phyloP scores from a whole-genome alignment of 1,140 invertebrate genomes.

The Himalopsyche phryganea region DNA sequence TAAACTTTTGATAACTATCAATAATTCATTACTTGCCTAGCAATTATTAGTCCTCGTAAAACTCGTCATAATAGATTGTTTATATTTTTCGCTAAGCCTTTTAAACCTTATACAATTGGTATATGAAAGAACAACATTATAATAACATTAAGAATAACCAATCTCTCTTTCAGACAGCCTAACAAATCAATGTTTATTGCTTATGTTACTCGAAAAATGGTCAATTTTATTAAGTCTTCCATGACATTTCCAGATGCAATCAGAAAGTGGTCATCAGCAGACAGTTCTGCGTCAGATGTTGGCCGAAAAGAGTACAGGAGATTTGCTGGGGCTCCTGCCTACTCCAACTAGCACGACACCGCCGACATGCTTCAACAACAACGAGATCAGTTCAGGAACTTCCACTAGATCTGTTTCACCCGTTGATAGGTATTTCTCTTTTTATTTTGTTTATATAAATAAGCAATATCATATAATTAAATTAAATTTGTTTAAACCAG shows the following conservation, averaged over 20 bases:
- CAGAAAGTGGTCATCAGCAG: conserved; percentile 30
- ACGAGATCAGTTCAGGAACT: conserved; percentile 42
- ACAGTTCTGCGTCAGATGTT: conserved; percentile 30
- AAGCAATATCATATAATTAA: not conserved
- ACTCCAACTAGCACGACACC: conserved; percentile 5
- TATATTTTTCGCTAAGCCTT: too few species aligned
- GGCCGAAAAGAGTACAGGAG: conserved; percentile 21
- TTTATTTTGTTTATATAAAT: not conserved
- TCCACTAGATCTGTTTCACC: conserved; percentile 50
- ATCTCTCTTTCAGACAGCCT: too few species aligned
- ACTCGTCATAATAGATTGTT: too few species aligned
- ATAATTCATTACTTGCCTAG: too few species aligned
- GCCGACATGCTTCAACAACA: conserved; percentile 27
- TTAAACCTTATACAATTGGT: too few species aligned
- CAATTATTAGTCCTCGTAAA: too few species aligned
- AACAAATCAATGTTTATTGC: too few species aligned
- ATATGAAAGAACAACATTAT: too few species aligned
- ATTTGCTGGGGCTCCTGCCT: conserved; percentile 21
- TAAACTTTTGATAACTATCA: too few species aligned
- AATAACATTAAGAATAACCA: too few species aligned
- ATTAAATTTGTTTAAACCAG: not conserved
- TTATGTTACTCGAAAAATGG: too few species aligned
- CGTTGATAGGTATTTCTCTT: conserved; percentile 37
- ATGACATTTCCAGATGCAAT: conserved; percentile 23
- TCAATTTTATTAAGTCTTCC: too few species aligned